Conservation (phyloP, 2,888 invertebrate genomes). For the Branchellion lobata region DNA sequence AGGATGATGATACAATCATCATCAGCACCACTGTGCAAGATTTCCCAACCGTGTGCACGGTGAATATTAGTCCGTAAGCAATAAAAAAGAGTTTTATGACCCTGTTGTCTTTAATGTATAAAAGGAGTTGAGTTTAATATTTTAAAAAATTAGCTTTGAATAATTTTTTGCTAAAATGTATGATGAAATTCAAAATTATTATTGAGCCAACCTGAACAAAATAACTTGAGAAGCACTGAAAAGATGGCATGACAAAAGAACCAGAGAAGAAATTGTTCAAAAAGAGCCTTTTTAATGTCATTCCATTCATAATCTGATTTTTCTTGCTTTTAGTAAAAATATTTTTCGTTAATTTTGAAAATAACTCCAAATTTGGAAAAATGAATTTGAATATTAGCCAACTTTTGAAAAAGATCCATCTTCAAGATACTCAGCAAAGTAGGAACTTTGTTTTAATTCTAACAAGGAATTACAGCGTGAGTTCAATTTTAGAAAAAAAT, state of each 20-base stretch:
- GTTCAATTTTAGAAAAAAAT: too few species aligned
- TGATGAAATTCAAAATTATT: background rate
- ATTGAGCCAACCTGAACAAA: background rate
- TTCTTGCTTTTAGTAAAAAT: background rate
- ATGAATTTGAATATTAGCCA: too few species aligned
- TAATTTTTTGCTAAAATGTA: background rate
- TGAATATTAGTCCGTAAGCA: background rate
- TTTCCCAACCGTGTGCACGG: background rate
- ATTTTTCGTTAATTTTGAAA: background rate
- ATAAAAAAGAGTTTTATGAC: background rate
- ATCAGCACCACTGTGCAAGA: background rate
- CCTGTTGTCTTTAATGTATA: background rate
- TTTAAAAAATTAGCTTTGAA: background rate
- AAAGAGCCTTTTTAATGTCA: constrained; percentile 24
- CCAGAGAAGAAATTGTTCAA: background rate
- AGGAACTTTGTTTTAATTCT: too few species aligned
- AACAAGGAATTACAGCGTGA: too few species aligned
- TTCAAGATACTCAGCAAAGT: too few species aligned
- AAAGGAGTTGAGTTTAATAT: background rate
- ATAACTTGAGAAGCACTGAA: background rate
- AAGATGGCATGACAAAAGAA: constrained; percentile 9
- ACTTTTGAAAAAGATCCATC: too few species aligned
- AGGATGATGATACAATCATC: background rate
- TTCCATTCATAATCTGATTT: constrained; percentile 4
- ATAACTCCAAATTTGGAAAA: too few species aligned